A percentile compares a stretch with the other conserved stretches of the same genome.
These are phyloP conservation scores for Phyllostomus hastatus DNA, from an alignment of 2,113 vertebrate genomes.

Conservation along the genomic window DNA sequence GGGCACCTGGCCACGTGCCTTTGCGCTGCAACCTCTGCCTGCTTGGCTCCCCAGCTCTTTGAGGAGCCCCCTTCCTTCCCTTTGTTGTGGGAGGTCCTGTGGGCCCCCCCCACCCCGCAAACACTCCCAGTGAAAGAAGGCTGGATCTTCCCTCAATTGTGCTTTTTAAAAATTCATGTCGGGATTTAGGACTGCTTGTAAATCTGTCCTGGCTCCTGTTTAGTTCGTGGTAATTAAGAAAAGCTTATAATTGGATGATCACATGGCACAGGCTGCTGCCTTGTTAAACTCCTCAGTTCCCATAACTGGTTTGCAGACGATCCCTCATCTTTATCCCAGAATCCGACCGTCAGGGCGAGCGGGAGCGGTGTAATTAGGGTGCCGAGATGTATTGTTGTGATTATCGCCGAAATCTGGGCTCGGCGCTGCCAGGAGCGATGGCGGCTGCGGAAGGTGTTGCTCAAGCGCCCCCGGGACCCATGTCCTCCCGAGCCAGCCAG, in stretches of 20 bases:
- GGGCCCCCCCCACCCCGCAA: not conserved
- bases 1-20: not conserved
- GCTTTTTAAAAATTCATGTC: not conserved
- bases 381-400: constrained; percentile 49
- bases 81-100: not conserved
- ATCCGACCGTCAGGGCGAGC: constrained; percentile 40
- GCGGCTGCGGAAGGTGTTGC: not conserved
- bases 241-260: constrained; percentile 27
- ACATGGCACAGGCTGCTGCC: not conserved
- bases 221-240: constrained; percentile 37
- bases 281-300: constrained; percentile 53
- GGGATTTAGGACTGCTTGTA: not conserved
- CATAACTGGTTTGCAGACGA: constrained; percentile 46
- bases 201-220: not conserved
- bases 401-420: not conserved
- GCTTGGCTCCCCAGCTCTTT: not conserved
- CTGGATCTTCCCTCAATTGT: not conserved
- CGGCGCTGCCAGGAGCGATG: not conserved
- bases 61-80: not conserved
- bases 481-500: not conserved
- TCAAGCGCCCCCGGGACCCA: not conserved
- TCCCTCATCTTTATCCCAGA: constrained; percentile 5
- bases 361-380: constrained; percentile 50
- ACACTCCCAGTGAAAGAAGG: not conserved
- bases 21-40: not conserved